A percentile compares a stretch with the other conserved stretches of the same genome.
These are phyloP conservation scores for Pseudopleuronectes americanus DNA, from an alignment of 2,797 vertebrate species.

Conservation along the genomic window DNA sequence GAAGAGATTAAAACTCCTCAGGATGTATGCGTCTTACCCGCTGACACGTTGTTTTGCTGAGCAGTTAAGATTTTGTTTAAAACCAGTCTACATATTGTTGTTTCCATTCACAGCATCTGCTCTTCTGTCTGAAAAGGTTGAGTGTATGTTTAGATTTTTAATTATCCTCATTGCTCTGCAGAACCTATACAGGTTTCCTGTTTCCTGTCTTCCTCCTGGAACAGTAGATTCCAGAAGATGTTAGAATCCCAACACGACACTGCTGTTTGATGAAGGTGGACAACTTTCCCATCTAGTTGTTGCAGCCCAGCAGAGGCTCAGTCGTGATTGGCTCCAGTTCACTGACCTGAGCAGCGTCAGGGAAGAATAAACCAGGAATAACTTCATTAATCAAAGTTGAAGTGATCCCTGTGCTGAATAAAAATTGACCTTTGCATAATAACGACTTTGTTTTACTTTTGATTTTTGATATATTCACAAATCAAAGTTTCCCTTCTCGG, in stretches of 20 bases:
- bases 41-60: neutral
- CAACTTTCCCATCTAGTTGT: slow-evolving; percentile 60
- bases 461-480: too few relatives aligned
- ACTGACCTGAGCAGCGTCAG: slow-evolving; percentile 64
- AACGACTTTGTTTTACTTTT: too few relatives aligned
- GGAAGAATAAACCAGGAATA: slow-evolving; percentile 64
- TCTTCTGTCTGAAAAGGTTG: neutral
- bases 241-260: slow-evolving; percentile 53
- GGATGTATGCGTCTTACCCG: slow-evolving; percentile 1
- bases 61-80: slow-evolving; percentile 2
- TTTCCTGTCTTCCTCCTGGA: slow-evolving; percentile 57
- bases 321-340: slow-evolving; percentile 17
- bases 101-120: slow-evolving; percentile 17
- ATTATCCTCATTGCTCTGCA: slow-evolving; percentile 32
- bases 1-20: slow-evolving; percentile 24
- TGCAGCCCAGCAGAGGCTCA: slow-evolving; percentile 29
- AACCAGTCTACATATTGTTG: slow-evolving; percentile 1
- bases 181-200: slow-evolving; percentile 62
- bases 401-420: neutral
- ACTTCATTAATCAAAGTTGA: neutral
- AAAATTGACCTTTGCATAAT: too few relatives aligned
- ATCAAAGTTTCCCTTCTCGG: too few relatives aligned
- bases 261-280: slow-evolving; percentile 63
- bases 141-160: slow-evolving; percentile 3
- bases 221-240: slow-evolving; percentile 48